phyloP scores from a whole-genome alignment of 2,888 invertebrate genomes.

The Iselma pallidipennis region DNA sequence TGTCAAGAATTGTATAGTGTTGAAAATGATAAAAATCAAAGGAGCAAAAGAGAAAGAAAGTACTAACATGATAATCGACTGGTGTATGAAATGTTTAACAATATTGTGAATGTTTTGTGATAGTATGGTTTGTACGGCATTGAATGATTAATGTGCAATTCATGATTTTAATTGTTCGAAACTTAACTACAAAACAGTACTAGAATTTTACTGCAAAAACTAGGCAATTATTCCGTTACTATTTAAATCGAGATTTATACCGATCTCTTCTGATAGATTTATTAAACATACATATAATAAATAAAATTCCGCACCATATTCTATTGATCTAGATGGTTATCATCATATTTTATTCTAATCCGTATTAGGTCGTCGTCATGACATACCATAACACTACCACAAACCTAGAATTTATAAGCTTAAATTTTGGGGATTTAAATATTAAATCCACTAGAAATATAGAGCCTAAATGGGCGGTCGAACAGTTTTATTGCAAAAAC shows the following conservation, averaged over 20 bases:
- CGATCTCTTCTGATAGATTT: too few species aligned
- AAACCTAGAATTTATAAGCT: not conserved
- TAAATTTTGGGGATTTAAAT: not conserved
- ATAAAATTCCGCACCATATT: too few species aligned
- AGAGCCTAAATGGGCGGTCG: not conserved
- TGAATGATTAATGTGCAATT: not conserved
- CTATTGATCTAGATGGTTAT: not conserved
- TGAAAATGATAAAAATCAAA: not conserved
- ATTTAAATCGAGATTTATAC: too few species aligned
- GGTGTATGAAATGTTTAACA: not conserved
- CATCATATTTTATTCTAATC: not conserved
- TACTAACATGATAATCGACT: not conserved
- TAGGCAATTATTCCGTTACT: not conserved
- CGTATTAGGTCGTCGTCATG: not conserved
- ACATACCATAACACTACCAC: not conserved
- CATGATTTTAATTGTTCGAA: not conserved
- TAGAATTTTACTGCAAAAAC: not conserved
- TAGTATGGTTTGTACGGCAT: not conserved
- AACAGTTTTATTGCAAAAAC: not conserved
- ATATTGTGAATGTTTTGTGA: not conserved
- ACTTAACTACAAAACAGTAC: too few species aligned
- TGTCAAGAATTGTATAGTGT: not conserved
- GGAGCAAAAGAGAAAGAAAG: not conserved
- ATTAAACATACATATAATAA: too few species aligned
- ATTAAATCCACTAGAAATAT: not conserved